Evolutionary conservation across 2,888 invertebrate genomes (phyloP).

Genomic region (Serrognathus titanus): DNA sequence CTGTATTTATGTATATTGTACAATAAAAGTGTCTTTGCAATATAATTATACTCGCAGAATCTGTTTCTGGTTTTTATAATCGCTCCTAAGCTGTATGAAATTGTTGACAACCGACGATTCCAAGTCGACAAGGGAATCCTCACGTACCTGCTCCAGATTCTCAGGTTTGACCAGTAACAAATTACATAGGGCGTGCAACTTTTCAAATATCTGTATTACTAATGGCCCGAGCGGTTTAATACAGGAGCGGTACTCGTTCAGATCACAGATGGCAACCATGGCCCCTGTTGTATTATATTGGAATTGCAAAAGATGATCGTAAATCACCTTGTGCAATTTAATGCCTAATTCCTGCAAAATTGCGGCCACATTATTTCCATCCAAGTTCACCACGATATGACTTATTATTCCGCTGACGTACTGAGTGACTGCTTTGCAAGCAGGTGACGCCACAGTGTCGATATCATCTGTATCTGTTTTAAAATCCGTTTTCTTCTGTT

Average conservation of each 20-base stretch:
- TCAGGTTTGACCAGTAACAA: conserved; percentile 92
- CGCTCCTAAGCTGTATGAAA: conserved; percentile 91
- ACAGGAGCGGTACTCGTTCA: conserved; percentile 93
- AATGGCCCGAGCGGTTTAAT: conserved; percentile 73
- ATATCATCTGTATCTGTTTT: conserved; percentile 79
- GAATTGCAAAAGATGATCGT: conserved; percentile 91
- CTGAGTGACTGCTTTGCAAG: conserved; percentile 79
- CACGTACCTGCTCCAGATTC: conserved; percentile 93
- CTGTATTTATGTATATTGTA: no score
- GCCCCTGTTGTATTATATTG: conserved; percentile 92
- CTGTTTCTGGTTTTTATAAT: conserved; percentile 87
- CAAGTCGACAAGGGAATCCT: conserved; percentile 86
- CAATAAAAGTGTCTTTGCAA: not conserved
- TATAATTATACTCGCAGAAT: conserved; percentile 38
- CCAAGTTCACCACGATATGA: conserved; percentile 76
- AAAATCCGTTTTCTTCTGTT: conserved; percentile 95
- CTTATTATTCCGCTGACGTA: conserved; percentile 75
- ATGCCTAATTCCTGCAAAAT: conserved; percentile 87
- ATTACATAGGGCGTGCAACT: conserved; percentile 93
- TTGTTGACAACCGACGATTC: conserved; percentile 86
- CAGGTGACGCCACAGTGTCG: conserved; percentile 80
- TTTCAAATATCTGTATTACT: conserved; percentile 88
- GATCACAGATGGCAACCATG: conserved; percentile 97
- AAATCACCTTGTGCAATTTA: conserved; percentile 88
- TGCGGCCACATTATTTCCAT: conserved; percentile 87